Evolutionary conservation across 2,113 vertebrate genomes (phyloP), one percentile per base, ranked within the genome.

Genomic region (Silurus glanis): DNA sequence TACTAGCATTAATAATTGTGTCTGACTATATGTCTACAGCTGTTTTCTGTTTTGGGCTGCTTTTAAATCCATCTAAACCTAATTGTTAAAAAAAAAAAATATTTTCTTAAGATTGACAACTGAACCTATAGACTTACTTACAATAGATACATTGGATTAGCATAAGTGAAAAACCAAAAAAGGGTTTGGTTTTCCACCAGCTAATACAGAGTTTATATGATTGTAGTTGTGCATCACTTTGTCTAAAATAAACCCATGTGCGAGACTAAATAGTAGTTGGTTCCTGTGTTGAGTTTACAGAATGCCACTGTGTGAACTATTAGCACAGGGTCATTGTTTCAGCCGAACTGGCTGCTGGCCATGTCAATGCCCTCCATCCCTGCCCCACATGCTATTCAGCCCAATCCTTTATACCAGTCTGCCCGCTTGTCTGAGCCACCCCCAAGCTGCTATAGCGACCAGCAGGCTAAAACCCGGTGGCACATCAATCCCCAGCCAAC

Each of bases 181-280:
- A 74, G 9, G 71, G 37, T 37, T 37, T 37, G 37, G 37, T 37
- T 37, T 37, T 1, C 37, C 37, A 37, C 37, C 37, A 37, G 37
- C 37, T 37, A 37, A 37, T 37, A 37, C 37, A 37, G 25, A 69
- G 13, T 14, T 69, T 69, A 37, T 67, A 37, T 45, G 45, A 72
- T 47, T 72, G 8, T 72, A 47, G 37, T 47, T 72, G 37, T 47
- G 69, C 37, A 72, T 76, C 83, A 78, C 69, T 84, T 81, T 84
- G 67, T 67, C 45, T 13, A 61, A 87, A 84, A 83, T 94, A 92
- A 92, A 92, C 91, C 91, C 72, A 28, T 83, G 55, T 79, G 80
- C 7, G 14, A 56, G 80, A 51, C 76, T 79, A 83, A 82, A 84
- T 86, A 79, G 84, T 28, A 69, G 78, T 64, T 61, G 83, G 72